Conservation (phyloP, 2,888 invertebrate genomes). For the Hydrotaea cyrtoneurina region DNA sequence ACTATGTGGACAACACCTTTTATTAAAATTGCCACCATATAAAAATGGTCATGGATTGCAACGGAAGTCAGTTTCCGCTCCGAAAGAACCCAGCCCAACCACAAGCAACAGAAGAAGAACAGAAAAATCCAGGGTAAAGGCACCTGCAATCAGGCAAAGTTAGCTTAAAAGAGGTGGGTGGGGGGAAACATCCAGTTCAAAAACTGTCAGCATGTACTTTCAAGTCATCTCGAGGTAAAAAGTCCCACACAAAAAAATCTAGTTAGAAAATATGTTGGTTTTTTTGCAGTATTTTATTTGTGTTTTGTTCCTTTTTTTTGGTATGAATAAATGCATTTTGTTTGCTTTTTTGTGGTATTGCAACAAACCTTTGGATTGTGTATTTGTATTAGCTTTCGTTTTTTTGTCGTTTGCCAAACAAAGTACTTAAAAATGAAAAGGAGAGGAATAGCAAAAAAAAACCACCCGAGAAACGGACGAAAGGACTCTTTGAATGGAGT, state of each 20-base stretch:
- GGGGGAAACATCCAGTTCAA: conserved; percentile 28
- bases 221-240: conserved; percentile 38
- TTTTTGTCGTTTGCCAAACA: not conserved
- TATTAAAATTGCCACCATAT: conserved; percentile 53
- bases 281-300: no score
- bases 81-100: not conserved
- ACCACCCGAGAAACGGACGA: not conserved
- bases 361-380: conserved; percentile 20
- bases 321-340: conserved; percentile 48
- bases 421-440: not conserved
- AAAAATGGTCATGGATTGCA: conserved; percentile 33
- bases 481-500: conserved; percentile 11
- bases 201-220: conserved; percentile 60
- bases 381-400: conserved; percentile 29
- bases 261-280: no score
- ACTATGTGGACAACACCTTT: conserved; percentile 55
- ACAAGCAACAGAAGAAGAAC: conserved; percentile 10
- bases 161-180: conserved; percentile 21
- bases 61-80: conserved; percentile 9
- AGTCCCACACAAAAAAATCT: conserved; percentile 37
- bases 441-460: not conserved
- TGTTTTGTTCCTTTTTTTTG: conserved; percentile 27
- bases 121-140: not conserved
- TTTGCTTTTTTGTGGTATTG: conserved; percentile 25
- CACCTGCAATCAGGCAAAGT: not conserved